phyloP scores from a whole-genome alignment of 92 coral and sea anemone genomes.

The Virgularia gustaviana region DNA sequence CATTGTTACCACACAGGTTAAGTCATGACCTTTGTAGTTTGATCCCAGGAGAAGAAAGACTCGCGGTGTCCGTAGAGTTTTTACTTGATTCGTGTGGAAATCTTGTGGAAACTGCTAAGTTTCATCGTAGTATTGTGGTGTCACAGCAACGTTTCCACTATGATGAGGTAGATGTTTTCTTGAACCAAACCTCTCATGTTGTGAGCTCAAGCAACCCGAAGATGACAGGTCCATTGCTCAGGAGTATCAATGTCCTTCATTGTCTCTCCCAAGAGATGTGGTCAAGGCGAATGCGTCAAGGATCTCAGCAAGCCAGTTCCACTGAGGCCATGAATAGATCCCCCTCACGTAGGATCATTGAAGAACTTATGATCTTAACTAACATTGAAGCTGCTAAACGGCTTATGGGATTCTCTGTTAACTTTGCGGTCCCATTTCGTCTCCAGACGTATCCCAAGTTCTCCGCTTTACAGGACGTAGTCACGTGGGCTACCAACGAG shows the following conservation, averaged over 20 bases:
- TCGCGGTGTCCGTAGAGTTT: conserved; percentile 73
- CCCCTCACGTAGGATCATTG: conserved; percentile 61
- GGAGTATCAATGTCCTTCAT: conserved; percentile 52
- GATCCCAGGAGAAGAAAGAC: conserved; percentile 66
- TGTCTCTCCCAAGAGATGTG: conserved; percentile 69
- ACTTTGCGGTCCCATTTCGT: conserved; percentile 64
- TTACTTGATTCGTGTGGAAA: conserved; percentile 59
- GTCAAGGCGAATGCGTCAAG: conserved; percentile 66
- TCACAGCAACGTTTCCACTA: conserved; percentile 71
- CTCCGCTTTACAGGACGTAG: conserved; percentile 38
- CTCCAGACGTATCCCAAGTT: conserved; percentile 76
- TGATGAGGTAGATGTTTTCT: conserved; percentile 66
- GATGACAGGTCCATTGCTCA: conserved; percentile 44
- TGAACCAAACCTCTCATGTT: conserved; percentile 1
- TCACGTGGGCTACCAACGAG: conserved; percentile 50
- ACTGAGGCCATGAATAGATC: conserved; percentile 4
- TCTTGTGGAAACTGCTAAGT: conserved; percentile 49
- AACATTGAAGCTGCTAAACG: conserved; percentile 68
- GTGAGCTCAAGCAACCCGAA: conserved; percentile 12
- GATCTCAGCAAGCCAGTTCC: conserved; percentile 42
- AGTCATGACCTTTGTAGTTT: conserved; percentile 71
- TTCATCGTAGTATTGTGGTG: conserved; percentile 69
- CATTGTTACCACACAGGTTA: conserved; percentile 70
- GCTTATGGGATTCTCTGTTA: conserved; percentile 45
- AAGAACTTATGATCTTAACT: conserved; percentile 74